Base-by-base conservation (phyloP, 37 sponge, comb jelly and placozoan species). In the Tethya wilhelma region DNA sequence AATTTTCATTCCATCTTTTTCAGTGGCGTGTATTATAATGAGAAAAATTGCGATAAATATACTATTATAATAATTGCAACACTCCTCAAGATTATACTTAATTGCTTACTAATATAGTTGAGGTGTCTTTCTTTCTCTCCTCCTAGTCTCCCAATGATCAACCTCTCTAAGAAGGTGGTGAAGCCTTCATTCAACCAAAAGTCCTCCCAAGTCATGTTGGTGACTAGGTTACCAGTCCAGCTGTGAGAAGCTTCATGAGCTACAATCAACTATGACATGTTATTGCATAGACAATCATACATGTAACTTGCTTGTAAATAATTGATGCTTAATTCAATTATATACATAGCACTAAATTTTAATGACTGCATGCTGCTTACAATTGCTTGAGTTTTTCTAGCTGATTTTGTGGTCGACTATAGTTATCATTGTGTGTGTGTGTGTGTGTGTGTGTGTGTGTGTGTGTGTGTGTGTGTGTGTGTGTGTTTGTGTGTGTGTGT, bases 181-280 rank as follows among this genome's bases (percentile, higher is more conserved):
- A 91, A 91, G 9, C 97, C 97, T 73, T 97, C 97, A 75, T 97
- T 97, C 80, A 97, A 63, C 97, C 97, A 97, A 66, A 97, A 97
- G 56, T 97, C 89, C 26, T 97, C 97, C 97, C 97, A 97, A 22
- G 79, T 89, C 30, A 34, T 78, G 67, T 94, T 94, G 37, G 97
- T 97, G 31, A 97, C 97, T 23, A 97, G 84, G 62, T 97, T 97
- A 2, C 97, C 97, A 59, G 97, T 97, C 97, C 97, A 97, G 86
- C 97, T 97, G 86, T 97, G 97, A 53, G 92, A 85, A 30, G 91
- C 83, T 84, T 97, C 97, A 65, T 97, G 97, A 53, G 94, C 94
- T 30, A 97, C 85, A 14, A 96, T 90, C 83, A 89, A 59, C 46
- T 57, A 26, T 28, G 38, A 26, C n/a, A n/a, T n/a, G n/a, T n/a